These are phyloP conservation scores for Solea senegalensis DNA, from an alignment of 2,113 vertebrate genomes.

Conservation along the genomic window DNA sequence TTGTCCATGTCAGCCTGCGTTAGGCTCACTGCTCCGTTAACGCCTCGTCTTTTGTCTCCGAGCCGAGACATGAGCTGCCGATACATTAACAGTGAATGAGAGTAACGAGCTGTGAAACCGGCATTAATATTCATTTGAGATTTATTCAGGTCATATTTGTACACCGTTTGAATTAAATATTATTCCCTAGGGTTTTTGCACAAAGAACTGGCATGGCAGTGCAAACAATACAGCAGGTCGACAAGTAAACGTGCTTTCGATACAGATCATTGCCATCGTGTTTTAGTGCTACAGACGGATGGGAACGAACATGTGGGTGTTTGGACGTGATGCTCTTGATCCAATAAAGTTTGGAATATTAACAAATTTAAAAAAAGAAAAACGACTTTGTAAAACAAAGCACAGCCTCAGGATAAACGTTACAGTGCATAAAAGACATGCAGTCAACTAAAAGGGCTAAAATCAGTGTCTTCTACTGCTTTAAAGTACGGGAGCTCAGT, in stretches of 20 bases:
- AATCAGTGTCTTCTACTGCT: conserved; percentile 5
- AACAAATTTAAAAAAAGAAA: conserved; percentile 45
- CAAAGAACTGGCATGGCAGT: conserved; percentile 80
- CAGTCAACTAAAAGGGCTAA: conserved; percentile 53
- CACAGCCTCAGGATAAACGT: conserved; percentile 47
- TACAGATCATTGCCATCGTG: conserved; percentile 68
- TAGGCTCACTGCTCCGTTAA: conserved; percentile 34
- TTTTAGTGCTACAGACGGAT: conserved; percentile 41
- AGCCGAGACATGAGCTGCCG: neutral
- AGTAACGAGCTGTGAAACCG: conserved; percentile 21
- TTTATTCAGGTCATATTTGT: conserved; percentile 78
- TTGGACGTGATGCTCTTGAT: conserved; percentile 33
- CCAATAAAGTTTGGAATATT: conserved; percentile 32
- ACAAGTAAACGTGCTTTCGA: conserved; percentile 81
- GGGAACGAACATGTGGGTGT: conserved; percentile 13
- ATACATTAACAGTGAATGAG: conserved; percentile 38
- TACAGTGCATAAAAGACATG: conserved; percentile 70
- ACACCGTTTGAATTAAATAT: conserved; percentile 78
- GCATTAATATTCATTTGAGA: conserved; percentile 43
- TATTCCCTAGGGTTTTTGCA: conserved; percentile 67
- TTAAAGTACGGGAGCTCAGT: conserved; percentile 31
- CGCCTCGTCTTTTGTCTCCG: conserved; percentile 4
- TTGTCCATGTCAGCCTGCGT: conserved; percentile 50
- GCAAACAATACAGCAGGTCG: conserved; percentile 79
- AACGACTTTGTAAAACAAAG: conserved; percentile 55